These are phyloP conservation scores for Odontothrips loti DNA, from an alignment of 2,888 invertebrate species.

Conservation along the genomic window DNA sequence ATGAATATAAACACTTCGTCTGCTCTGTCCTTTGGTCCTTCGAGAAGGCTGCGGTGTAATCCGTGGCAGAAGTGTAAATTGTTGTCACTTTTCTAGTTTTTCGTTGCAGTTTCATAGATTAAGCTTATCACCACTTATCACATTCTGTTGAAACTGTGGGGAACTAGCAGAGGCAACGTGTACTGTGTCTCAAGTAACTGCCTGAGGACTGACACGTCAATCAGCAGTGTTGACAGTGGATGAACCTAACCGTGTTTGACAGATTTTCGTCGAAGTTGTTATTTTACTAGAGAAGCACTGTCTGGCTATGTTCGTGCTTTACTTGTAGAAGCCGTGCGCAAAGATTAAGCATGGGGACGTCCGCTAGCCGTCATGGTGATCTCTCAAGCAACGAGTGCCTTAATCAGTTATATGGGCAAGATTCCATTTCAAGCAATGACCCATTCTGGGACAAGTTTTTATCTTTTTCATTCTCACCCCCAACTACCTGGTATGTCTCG, in stretches of 20 bases:
- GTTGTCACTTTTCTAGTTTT: not conserved
- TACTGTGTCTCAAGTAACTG: not conserved
- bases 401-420: constrained; percentile 70
- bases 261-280: not conserved
- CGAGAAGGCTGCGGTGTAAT: not conserved
- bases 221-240: not conserved
- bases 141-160: not conserved
- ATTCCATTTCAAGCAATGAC: constrained; percentile 77
- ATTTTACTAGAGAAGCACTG: not conserved
- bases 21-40: no score
- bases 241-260: not conserved
- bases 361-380: constrained; percentile 74
- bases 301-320: not conserved
- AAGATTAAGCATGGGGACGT: constrained; percentile 64
- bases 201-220: not conserved
- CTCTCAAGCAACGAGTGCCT: constrained; percentile 76
- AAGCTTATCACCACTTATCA: not conserved
- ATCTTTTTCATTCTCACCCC: constrained; percentile 83
- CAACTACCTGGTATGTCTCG: constrained; percentile 62
- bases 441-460: constrained; percentile 92
- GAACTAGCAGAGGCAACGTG: not conserved
- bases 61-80: constrained; percentile 10
- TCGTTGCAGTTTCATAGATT: not conserved
- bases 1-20: no score
- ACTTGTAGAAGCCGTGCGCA: not conserved